Conservation (phyloP, 2,797 vertebrate species). For the Anguilla marmorata region DNA sequence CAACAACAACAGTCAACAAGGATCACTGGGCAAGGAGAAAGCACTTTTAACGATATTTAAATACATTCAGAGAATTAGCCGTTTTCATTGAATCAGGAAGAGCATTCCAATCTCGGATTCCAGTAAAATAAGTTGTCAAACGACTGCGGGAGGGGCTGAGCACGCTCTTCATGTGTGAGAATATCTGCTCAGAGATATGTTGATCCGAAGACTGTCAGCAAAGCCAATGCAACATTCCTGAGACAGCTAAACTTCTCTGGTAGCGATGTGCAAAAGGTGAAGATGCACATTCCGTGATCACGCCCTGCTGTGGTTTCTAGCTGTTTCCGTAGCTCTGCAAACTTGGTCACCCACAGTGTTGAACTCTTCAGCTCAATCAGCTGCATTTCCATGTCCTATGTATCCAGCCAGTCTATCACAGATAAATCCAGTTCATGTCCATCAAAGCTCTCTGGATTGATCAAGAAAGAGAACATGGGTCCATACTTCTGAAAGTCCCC, state of each 20-base stretch:
- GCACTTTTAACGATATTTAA: too few relatives aligned
- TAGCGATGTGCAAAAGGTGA: slow-evolving; percentile 21
- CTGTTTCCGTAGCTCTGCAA: slow-evolving; percentile 25
- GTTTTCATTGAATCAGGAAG: too few relatives aligned
- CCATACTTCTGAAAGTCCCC: slow-evolving; percentile 24
- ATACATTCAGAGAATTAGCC: too few relatives aligned
- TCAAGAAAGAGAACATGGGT: slow-evolving; percentile 18
- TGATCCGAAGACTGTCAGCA: slow-evolving; percentile 24
- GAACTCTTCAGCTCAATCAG: slow-evolving; percentile 38
- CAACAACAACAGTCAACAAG: too few relatives aligned
- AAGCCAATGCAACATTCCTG: slow-evolving; percentile 24
- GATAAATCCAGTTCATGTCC: slow-evolving; percentile 20
- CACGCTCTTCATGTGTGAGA: slow-evolving; percentile 35
- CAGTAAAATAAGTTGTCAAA: slow-evolving; percentile 1
- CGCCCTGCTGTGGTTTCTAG: slow-evolving; percentile 29
- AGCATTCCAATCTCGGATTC: too few relatives aligned
- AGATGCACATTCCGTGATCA: slow-evolving; percentile 13
- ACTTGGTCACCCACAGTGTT: slow-evolving; percentile 34
- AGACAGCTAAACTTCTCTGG: slow-evolving; percentile 30
- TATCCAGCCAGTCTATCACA: slow-evolving; percentile 15
- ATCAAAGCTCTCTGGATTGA: not conserved
- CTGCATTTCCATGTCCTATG: slow-evolving; percentile 37
- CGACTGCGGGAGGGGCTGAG: slow-evolving; percentile 30
- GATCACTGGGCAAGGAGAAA: too few relatives aligned
- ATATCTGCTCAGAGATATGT: slow-evolving; percentile 39